These are phyloP conservation scores for Anser brachyrhynchus DNA, from an alignment of 2,113 vertebrate species.

Conservation along the genomic window DNA sequence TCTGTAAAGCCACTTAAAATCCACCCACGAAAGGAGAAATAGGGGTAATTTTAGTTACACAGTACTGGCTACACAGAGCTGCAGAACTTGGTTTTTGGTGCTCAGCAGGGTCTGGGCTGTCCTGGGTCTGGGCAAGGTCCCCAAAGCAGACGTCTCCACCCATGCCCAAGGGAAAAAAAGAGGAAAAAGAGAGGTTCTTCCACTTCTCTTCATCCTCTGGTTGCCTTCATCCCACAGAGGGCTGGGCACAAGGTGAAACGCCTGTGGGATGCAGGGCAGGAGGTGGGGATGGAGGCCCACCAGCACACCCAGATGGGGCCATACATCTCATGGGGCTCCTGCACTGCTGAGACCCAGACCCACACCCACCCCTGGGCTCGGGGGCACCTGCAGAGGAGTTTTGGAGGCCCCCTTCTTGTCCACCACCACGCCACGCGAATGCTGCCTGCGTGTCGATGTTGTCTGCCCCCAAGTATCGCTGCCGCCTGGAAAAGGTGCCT, in stretches of 20 bases:
- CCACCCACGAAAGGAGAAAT: neutral
- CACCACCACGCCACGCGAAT: neutral
- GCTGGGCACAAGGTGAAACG: neutral
- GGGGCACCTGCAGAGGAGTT: neutral
- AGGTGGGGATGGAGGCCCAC: neutral
- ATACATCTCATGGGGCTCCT: neutral
- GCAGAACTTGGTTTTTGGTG: neutral
- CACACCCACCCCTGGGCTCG: no score
- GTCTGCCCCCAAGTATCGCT: no score
- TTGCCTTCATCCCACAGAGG: neutral
- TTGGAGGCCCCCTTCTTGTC: neutral
- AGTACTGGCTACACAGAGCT: neutral
- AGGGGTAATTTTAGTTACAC: neutral
- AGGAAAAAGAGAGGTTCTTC: neutral
- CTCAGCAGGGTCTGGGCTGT: neutral
- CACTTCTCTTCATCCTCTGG: neutral
- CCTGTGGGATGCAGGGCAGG: neutral
- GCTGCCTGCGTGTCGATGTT: neutral
- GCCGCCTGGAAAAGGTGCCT: neutral
- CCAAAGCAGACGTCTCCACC: neutral
- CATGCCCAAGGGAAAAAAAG: neutral
- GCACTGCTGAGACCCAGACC: no score
- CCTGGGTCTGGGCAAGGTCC: neutral
- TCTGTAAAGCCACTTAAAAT: neutral
- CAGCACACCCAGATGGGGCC: no score